Percentiles rank a stretch among this genome's conserved stretches.
These are phyloP conservation scores for Palythoa grandis DNA, from an alignment of 92 coral and sea anemone genomes.

Conservation along the genomic window DNA sequence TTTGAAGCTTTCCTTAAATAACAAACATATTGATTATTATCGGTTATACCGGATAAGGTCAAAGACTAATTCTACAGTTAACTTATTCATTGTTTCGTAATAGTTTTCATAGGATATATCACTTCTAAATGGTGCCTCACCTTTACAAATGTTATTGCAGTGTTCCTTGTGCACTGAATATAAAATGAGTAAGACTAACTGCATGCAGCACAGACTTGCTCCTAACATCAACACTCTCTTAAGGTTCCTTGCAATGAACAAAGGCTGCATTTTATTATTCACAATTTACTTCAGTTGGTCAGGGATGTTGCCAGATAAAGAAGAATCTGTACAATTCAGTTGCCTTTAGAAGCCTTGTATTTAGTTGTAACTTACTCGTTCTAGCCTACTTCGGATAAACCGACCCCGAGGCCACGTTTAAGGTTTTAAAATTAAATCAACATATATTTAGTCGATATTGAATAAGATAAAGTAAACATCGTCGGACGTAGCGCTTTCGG, in stretches of 20 bases:
- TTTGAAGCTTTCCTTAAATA: background rate
- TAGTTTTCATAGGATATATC: background rate
- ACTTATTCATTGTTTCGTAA: background rate
- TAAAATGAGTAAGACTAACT: background rate
- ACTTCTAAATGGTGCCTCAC: background rate
- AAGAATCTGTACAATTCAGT: background rate
- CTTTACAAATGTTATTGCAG: slow-evolving; percentile 34
- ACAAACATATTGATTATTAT: background rate
- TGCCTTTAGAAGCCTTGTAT: background rate
- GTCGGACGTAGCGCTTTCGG: background rate
- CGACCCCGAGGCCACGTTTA: background rate
- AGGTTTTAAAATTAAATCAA: background rate
- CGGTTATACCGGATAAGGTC: background rate
- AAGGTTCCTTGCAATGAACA: slow-evolving; percentile 4
- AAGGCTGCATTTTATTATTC: slow-evolving; percentile 18
- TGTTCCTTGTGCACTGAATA: slow-evolving; percentile 26
- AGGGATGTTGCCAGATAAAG: background rate
- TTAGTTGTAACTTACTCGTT: too few species aligned
- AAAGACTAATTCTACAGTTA: background rate
- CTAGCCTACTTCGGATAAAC: background rate
- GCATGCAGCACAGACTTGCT: slow-evolving; percentile 21
- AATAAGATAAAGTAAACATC: background rate
- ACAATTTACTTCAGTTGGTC: background rate
- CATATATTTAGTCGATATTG: background rate
- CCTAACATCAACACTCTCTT: slow-evolving; percentile 21